Base-by-base conservation (phyloP, 1,140 invertebrate species). In the Megathymus violae region DNA sequence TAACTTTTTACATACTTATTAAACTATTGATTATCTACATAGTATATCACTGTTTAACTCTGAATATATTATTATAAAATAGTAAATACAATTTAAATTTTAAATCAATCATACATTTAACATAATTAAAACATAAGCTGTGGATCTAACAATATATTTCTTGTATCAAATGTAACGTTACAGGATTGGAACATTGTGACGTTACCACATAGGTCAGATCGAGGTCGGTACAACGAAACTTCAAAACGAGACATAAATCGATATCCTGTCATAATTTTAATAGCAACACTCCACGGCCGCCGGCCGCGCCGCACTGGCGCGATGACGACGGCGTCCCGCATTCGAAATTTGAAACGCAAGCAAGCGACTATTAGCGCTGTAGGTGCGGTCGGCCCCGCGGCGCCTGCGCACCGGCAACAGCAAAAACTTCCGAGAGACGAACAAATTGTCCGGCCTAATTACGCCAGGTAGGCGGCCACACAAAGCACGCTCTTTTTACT, bases 391-490 rank as follows among this genome's bases (percentile, higher is more conserved):
- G 56, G 31, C 68, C 68, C 62, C 56, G 44, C 62, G 56, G 58
- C 44, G 44, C 51, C 46, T 50, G 67, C 63, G 60, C 61, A 14
- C 31, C 54, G 64, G 64, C 64, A 64, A 69, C 62, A 60, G 64
- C 36, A 51, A 61, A 61, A 50, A 62, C 52, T 17, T 38, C 66
- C 36, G 19, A 58, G 59, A 52, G 50, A 69, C 41, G 66, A 64
- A 77, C 72, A 80, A 80, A 80, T 75, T 75, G 74, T 71, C 70
- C 64, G 54, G 34, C 70, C 72, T 79, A 79, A 79, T 79, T 76
- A 76, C 76, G 56, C 62, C 77, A 77, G 77, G 74, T 79, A 79
- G 71, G 74, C 74, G 74, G 74, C 69, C 69, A 69, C 65, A 74
- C 76, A 79, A 79, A 79, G 68, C 58, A 65, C 52, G 27, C 22